These are phyloP conservation scores for Zapornia atra DNA, from an alignment of 2,113 vertebrate species.

Conservation along the genomic window DNA sequence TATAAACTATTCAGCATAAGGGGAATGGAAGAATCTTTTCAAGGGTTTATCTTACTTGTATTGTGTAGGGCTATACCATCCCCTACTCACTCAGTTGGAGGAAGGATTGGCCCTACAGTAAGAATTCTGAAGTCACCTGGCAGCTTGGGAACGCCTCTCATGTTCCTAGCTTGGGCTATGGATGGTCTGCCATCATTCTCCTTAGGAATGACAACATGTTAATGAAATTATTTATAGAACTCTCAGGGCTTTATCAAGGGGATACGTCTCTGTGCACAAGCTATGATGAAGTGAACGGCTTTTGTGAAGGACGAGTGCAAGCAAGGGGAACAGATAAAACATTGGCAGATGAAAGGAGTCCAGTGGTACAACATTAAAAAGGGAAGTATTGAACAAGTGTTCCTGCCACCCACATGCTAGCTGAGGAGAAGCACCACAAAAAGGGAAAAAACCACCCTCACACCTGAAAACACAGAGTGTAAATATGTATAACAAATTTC, in stretches of 20 bases:
- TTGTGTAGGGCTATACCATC: background rate
- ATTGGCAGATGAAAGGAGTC: background rate
- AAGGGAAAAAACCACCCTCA: background rate
- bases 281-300: background rate
- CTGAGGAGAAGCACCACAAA: background rate
- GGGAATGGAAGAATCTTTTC: background rate
- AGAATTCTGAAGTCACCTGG: background rate
- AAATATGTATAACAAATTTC: background rate
- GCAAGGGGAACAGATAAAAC: background rate
- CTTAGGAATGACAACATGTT: background rate
- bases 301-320: background rate
- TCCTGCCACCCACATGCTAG: background rate
- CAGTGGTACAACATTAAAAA: background rate
- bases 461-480: no score
- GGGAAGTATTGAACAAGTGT: background rate
- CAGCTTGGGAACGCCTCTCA: background rate
- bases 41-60: background rate
- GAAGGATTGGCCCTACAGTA: accelerated
- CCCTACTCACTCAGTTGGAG: background rate
- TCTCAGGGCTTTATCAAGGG: background rate
- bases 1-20: background rate
- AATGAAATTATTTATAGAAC: background rate
- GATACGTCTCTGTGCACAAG: background rate
- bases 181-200: background rate
- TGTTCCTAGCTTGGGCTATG: background rate